A percentile compares a stretch with the other conserved stretches of the same genome.
These are phyloP conservation scores for Catamblyrhynchus diadema DNA, from an alignment of 2,797 vertebrate species.

Conservation along the genomic window DNA sequence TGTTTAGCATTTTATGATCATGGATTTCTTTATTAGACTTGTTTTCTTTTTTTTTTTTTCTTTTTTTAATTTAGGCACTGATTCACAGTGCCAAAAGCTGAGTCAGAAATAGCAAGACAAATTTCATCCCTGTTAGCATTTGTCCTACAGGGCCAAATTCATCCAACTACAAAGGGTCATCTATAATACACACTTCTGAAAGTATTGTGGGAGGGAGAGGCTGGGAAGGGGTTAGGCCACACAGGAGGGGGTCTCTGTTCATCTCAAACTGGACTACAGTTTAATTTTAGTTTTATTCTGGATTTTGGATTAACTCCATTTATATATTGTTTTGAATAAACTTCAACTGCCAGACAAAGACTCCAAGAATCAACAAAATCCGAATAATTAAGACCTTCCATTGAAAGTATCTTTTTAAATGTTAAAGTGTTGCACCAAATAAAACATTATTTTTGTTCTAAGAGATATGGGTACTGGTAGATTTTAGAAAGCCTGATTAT, in stretches of 20 bases:
- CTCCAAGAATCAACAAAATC: background rate
- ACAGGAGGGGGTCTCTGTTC: background rate
- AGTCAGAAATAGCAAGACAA: background rate
- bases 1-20: background rate
- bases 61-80: background rate
- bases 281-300: background rate
- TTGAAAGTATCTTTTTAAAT: background rate
- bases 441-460: background rate
- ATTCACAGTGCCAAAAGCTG: background rate
- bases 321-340: background rate
- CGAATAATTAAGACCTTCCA: background rate
- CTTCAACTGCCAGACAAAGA: background rate
- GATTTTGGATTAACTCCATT: background rate
- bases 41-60: background rate
- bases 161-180: background rate
- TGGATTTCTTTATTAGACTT: background rate
- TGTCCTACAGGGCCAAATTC: background rate
- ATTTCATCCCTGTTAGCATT: background rate
- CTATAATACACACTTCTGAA: background rate
- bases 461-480: background rate
- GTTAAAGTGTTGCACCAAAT: background rate
- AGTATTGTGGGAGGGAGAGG: background rate
- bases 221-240: background rate
- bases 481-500: background rate
- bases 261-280: background rate